These are phyloP conservation scores for Papilio dardanus DNA, from an alignment of 1,140 invertebrate species.

Conservation along the genomic window DNA sequence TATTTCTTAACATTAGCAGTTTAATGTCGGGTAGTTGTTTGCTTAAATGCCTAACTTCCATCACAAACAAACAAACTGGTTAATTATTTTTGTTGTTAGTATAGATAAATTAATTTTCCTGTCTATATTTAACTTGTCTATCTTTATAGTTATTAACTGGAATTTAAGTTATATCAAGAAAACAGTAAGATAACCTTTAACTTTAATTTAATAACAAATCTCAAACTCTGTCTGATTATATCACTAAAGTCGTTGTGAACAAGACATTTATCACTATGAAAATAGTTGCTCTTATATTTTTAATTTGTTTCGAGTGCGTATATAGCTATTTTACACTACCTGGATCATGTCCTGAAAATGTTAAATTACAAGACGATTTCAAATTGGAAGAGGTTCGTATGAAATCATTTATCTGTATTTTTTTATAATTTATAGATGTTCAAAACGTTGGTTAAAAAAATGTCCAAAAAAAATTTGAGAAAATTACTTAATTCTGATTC, in stretches of 20 bases:
- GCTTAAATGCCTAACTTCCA: too few species aligned
- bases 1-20: too few species aligned
- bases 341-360: conserved; percentile 68
- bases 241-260: background rate
- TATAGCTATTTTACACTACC: conserved; percentile 66
- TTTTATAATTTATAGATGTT: too few species aligned
- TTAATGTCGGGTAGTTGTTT: too few species aligned
- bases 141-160: background rate
- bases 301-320: conserved; percentile 49
- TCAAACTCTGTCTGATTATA: background rate
- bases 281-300: conserved; percentile 42
- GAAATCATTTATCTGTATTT: background rate
- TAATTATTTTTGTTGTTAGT: too few species aligned
- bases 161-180: background rate
- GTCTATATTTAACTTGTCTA: background rate
- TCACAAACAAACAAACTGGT: too few species aligned
- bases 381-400: conserved; percentile 63
- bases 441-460: too few species aligned
- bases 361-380: conserved; percentile 63
- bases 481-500: too few species aligned
- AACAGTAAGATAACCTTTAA: conserved; percentile 34
- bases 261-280: conserved; percentile 24
- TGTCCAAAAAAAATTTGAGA: too few species aligned
- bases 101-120: conserved; percentile 8
- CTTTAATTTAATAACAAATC: conserved; percentile 25